A percentile compares a stretch with the other conserved stretches of the same genome.
phyloP scores from a whole-genome alignment of 2,113 vertebrate genomes.

The Cryptomyrus ogoouensis region DNA sequence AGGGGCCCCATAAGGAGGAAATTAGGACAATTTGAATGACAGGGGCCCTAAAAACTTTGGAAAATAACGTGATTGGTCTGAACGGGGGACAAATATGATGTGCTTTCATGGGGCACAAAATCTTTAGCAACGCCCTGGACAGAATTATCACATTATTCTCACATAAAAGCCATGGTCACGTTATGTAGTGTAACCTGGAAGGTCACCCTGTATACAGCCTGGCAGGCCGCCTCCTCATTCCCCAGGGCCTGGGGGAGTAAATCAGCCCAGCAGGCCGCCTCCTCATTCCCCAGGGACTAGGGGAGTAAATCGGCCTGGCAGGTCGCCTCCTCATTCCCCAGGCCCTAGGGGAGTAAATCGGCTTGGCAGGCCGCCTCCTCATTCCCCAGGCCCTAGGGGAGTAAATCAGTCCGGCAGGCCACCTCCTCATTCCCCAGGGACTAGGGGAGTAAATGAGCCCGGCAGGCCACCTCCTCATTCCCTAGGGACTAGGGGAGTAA shows the following conservation, averaged over 20 bases:
- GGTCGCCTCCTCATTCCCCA: background rate
- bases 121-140: too few species aligned
- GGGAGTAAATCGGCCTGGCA: background rate
- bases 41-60: too few species aligned
- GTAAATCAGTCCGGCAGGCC: background rate
- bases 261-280: background rate
- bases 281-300: background rate
- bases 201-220: background rate
- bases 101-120: too few species aligned
- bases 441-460: background rate
- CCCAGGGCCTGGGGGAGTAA: background rate
- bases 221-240: background rate
- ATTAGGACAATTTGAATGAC: too few species aligned
- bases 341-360: background rate
- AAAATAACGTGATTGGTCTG: too few species aligned
- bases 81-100: too few species aligned
- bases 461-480: background rate
- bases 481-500: background rate
- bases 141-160: background rate
- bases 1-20: background rate
- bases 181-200: background rate
- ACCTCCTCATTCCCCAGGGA: background rate
- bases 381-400: background rate
- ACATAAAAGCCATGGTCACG: background rate
- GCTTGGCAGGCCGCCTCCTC: background rate